phyloP scores from a whole-genome alignment of 2,113 vertebrate species.

The Manacus vitellinus region DNA sequence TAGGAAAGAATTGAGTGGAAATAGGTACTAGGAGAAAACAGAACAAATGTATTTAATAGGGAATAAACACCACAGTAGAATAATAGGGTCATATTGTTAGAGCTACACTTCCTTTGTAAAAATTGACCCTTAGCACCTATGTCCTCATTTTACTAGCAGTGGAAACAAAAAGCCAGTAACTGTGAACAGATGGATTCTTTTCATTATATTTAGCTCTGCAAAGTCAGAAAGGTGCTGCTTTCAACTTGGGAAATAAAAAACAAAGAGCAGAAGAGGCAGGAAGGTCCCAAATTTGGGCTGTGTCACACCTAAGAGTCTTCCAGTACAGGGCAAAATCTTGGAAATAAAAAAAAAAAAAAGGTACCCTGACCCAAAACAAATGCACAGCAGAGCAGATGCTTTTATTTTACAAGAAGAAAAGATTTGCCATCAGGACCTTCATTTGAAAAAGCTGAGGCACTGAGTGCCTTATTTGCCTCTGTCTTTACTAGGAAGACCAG shows the following conservation, averaged over 20 bases:
- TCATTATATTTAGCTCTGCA: neutral
- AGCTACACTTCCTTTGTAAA: neutral
- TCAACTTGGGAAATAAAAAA: neutral
- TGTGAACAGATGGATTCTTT: neutral
- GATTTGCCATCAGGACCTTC: neutral
- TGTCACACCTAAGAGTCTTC: neutral
- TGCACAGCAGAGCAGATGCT: neutral
- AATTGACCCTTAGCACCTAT: neutral
- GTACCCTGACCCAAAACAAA: neutral
- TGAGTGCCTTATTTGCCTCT: neutral
- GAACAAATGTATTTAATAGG: neutral
- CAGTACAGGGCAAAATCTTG: neutral
- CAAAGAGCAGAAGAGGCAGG: neutral
- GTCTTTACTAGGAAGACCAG: neutral
- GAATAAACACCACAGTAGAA: neutral
- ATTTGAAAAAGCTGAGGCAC: neutral
- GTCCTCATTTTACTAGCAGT: neutral
- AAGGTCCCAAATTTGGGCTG: neutral
- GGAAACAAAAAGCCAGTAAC: neutral
- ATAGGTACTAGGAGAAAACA: neutral
- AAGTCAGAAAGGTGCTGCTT: neutral
- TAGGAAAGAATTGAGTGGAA: neutral
- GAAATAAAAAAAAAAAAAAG: neutral
- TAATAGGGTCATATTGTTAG: neutral
- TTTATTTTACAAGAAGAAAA: neutral